phyloP scores from a whole-genome alignment of 2,888 invertebrate genomes.

The Lycophotia porphyrea region DNA sequence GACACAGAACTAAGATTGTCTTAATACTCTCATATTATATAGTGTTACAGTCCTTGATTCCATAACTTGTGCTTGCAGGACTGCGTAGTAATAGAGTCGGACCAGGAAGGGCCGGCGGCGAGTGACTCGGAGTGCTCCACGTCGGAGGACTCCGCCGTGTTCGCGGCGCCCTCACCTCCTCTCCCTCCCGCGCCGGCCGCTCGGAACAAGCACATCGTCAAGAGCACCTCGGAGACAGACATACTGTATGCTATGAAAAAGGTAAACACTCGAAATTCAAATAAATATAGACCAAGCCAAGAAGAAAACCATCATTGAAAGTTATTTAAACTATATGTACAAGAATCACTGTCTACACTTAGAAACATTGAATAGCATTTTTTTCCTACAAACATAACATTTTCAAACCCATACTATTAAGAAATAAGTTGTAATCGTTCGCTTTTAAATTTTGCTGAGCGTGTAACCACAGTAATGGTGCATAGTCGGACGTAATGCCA shows the following conservation, averaged over 20 bases:
- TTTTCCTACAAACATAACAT: not conserved
- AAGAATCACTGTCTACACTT: no score
- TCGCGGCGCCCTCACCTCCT: constrained; percentile 70
- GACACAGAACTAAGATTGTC: no score
- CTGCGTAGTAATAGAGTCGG: constrained; percentile 75
- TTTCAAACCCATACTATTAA: not conserved
- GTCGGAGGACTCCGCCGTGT: constrained; percentile 73
- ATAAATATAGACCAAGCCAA: no score
- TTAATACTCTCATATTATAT: no score
- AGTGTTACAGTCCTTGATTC: no score
- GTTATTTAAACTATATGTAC: not conserved
- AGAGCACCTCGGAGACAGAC: constrained; percentile 83
- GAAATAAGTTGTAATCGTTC: not conserved
- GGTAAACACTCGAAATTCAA: constrained; percentile 67
- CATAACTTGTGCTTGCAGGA: constrained; percentile 68
- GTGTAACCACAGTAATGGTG: not conserved
- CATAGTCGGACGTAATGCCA: not conserved
- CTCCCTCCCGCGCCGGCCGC: constrained; percentile 6
- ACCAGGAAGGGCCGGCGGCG: constrained; percentile 55
- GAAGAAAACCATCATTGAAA: not conserved
- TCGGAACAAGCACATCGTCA: constrained; percentile 67
- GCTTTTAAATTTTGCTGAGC: not conserved
- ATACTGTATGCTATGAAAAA: constrained; percentile 73
- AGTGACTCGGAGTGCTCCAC: constrained; percentile 76
- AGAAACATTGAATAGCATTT: no score